Conservation (phyloP, 2,888 invertebrate genomes). For the Tipula helvola region DNA sequence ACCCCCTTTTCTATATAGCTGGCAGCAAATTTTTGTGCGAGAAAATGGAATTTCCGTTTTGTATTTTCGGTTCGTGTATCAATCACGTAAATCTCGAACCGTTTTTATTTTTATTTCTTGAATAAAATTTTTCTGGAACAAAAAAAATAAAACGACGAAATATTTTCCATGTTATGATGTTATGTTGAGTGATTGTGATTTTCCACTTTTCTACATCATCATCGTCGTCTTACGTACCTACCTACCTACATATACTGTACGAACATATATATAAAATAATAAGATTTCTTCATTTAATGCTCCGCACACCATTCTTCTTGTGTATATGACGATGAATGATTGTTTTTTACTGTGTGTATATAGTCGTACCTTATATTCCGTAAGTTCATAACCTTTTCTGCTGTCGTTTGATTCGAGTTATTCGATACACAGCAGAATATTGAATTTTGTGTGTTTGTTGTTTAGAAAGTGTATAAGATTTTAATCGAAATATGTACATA, state of each 20-base stretch:
- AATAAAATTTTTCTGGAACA: background rate
- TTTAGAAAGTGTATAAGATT: background rate
- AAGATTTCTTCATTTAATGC: background rate
- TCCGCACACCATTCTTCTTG: background rate
- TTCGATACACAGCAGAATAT: background rate
- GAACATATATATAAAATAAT: background rate
- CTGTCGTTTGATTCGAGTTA: background rate
- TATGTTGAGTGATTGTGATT: constrained; percentile 4
- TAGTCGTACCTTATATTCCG: background rate
- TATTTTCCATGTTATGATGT: background rate
- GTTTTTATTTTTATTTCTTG: background rate
- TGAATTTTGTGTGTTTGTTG: background rate
- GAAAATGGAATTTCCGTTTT: background rate
- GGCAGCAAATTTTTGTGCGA: background rate
- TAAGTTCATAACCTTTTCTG: background rate
- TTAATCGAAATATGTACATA: background rate
- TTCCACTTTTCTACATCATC: background rate
- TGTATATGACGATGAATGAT: background rate
- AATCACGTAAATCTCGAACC: background rate
- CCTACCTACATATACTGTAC: too few species aligned
- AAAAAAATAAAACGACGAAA: background rate
- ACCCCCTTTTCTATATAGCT: background rate
- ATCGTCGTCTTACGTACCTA: background rate
- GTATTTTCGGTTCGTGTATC: background rate
- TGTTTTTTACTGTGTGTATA: background rate